phyloP scores from a whole-genome alignment of 2,113 vertebrate genomes.

The Scalopus aquaticus region DNA sequence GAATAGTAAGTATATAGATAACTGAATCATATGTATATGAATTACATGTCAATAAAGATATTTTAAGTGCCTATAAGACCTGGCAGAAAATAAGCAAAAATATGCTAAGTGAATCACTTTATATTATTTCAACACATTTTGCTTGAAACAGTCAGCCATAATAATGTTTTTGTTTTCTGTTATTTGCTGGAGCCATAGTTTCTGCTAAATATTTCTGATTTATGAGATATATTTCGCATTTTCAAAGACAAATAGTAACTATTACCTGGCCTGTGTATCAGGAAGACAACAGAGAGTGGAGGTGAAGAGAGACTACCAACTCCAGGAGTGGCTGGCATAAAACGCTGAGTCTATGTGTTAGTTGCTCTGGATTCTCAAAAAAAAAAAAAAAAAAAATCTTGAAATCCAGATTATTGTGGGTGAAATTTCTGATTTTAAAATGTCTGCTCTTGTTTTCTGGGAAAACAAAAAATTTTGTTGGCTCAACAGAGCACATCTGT shows the following conservation, averaged over 20 bases:
- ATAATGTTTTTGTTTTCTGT: neutral
- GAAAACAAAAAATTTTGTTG: neutral
- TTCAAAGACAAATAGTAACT: neutral
- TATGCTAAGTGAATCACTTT: neutral
- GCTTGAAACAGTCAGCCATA: neutral
- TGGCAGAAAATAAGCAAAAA: neutral
- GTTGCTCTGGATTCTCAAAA: neutral
- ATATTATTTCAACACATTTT: neutral
- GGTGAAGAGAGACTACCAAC: neutral
- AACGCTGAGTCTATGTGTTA: too few relatives aligned
- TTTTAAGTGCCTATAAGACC: neutral
- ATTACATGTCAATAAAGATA: neutral
- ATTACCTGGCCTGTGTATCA: neutral
- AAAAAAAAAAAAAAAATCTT: slow-evolving; percentile 31
- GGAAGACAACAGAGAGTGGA: neutral
- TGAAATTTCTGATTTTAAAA: neutral
- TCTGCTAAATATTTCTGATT: neutral
- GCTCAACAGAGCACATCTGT: neutral
- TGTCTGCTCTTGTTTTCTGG: neutral
- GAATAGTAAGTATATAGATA: neutral
- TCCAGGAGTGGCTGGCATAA: rapidly evolving
- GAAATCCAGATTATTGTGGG: neutral
- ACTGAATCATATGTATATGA: neutral
- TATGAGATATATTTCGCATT: neutral
- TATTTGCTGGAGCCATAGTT: neutral